phyloP scores from a whole-genome alignment of 2,888 invertebrate genomes.

The Xanthorhoe designata region DNA sequence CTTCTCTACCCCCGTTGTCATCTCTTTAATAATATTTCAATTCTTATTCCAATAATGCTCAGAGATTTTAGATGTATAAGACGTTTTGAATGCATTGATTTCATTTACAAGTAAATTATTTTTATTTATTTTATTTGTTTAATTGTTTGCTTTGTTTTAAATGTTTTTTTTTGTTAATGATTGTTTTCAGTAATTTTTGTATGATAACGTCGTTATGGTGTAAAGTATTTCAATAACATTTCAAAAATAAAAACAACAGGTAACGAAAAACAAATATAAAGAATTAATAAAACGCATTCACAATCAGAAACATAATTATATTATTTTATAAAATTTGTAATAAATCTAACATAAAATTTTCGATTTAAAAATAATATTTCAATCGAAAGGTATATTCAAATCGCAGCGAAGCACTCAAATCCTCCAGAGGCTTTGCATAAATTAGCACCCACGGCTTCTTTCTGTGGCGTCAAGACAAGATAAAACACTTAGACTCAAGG shows the following conservation, averaged over 20 bases:
- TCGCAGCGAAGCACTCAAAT: conserved; percentile 25
- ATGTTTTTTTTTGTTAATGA: too few species aligned
- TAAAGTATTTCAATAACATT: too few species aligned
- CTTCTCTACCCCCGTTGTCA: background rate
- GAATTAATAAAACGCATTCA: too few species aligned
- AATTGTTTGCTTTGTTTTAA: too few species aligned
- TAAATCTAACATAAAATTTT: background rate
- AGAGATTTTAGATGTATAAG: background rate
- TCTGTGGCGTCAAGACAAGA: conserved; percentile 45
- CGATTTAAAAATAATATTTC: conserved; percentile 3
- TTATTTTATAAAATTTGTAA: too few species aligned
- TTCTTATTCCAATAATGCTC: conserved; percentile 2
- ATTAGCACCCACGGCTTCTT: conserved; percentile 35
- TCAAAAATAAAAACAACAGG: too few species aligned
- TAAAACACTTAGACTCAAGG: conserved; percentile 54
- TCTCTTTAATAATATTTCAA: background rate
- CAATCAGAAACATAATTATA: too few species aligned
- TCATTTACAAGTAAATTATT: background rate
- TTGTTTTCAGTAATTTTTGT: too few species aligned
- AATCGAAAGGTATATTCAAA: conserved; percentile 23
- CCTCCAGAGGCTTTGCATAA: conserved; percentile 33
- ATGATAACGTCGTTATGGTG: too few species aligned
- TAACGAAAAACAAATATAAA: too few species aligned
- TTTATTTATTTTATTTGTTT: too few species aligned
- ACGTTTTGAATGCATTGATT: background rate